Base-by-base conservation (phyloP, 2,888 invertebrate species). In the Girardia tigrina region DNA sequence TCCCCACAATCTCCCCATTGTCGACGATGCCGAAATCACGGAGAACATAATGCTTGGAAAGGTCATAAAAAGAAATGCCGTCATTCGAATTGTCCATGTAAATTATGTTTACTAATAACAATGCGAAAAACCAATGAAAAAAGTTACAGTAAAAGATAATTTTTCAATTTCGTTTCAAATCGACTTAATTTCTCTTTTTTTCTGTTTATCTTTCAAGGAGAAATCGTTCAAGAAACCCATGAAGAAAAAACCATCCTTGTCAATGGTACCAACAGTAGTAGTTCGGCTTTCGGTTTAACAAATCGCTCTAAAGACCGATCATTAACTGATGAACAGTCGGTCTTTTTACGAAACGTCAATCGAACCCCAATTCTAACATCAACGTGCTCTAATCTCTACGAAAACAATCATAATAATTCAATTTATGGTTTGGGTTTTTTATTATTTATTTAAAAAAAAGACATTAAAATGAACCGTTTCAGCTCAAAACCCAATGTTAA, bases 31-130 rank as follows among this genome's bases (percentile, higher is more conserved):
- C 23, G 75, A 26, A 75, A 75, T 42, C 75, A 75, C 28, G 75
- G 75, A 27, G 28, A 42, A 42, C 29, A 26, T 20, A 27, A 36
- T 73, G 74, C 72, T n/a, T 75, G 75, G 75, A 73, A 75, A 29
- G 75, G 75, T 1, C 75, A 75, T 28, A 75, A 75, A 42, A 73
- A 75, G 29, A 73, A 75, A 23, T 75, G 75, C 27, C 75, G 28
- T 1, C 27, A 75, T 42, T 28, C 26, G 28, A 29, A 36, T 42
- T 75, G 75, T 42, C 12, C 42, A 0, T 75, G 75, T 75, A 26
- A 28, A 23, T 28, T 27, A 29, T 75, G 75, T 26, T 1, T 36
- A n/a, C 42, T 75, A 26, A 75, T 75, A 4, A 27, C 29, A 0
- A 36, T 42, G 36, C 29, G 75, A 26, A 75, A 75, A 36, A 27